Conservation (phyloP, 2,113 vertebrate species). For the Craseonycteris thonglongyai region DNA sequence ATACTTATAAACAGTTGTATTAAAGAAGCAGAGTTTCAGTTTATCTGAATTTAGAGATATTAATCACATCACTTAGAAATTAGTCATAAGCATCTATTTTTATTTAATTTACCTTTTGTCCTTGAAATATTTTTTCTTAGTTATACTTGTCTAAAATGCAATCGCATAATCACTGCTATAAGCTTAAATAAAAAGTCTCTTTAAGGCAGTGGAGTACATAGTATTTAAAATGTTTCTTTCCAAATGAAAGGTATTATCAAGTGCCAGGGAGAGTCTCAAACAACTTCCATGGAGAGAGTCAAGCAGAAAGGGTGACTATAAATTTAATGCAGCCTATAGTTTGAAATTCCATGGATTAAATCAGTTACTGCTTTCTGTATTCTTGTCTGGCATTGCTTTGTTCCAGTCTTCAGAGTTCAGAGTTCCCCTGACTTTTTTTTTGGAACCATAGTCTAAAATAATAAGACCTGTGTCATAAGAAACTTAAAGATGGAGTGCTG, state of each 20-base stretch:
- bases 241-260: not conserved
- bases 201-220: not conserved
- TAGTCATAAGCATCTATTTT: not conserved
- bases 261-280: not conserved
- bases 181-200: not conserved
- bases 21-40: not conserved
- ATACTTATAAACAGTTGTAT: conserved; percentile 30
- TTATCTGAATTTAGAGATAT: conserved; percentile 18
- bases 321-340: not conserved
- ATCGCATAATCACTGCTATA: not conserved
- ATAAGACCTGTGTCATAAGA: not conserved
- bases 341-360: not conserved
- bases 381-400: not conserved
- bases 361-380: not conserved
- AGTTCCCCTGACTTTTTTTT: not conserved
- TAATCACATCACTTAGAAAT: not conserved
- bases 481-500: not conserved
- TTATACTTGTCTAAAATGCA: not conserved
- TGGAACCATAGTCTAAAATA: not conserved
- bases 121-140: conserved; percentile 11
- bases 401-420: not conserved
- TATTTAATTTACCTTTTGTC: not conserved
- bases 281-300: not conserved
- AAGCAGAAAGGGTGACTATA: not conserved
- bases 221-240: not conserved